Percentiles rank a stretch among this genome's conserved stretches.
Evolutionary conservation across 2,113 vertebrate species (phyloP).

Genomic region (Leucopsar rothschildi): DNA sequence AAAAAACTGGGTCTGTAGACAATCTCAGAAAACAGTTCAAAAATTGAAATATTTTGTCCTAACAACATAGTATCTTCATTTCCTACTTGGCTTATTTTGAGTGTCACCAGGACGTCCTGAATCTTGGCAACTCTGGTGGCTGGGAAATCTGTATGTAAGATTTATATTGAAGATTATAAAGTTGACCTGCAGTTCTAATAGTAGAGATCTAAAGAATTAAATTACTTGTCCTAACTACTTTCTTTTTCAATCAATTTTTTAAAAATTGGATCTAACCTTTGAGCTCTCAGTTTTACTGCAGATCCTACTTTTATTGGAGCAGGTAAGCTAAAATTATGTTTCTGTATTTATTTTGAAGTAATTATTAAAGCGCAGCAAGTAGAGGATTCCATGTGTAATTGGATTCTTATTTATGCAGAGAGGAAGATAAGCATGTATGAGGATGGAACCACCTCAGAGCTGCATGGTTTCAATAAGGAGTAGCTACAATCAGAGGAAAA

Average conservation of each 20-base stretch:
- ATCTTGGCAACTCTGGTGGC: not conserved
- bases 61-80: not conserved
- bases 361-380: not conserved
- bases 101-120: not conserved
- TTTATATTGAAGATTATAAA: not conserved
- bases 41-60: not conserved
- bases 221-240: not conserved
- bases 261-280: not conserved
- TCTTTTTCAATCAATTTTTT: not conserved
- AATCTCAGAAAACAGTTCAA: not conserved
- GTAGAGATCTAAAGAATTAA: not conserved
- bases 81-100: not conserved
- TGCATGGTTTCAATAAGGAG: not conserved
- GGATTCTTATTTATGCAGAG: not conserved
- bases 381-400: not conserved
- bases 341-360: not conserved
- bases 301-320: not conserved
- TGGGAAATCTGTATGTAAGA: not conserved
- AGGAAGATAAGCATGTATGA: not conserved
- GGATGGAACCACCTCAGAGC: not conserved
- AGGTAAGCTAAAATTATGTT: not conserved
- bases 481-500: not conserved
- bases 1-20: not conserved
- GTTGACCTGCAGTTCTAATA: not conserved
- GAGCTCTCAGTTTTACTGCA: not conserved